Evolutionary conservation across 2,888 invertebrate genomes (phyloP), one percentile per base, ranked within the genome.

Genomic region (Cantharis rufa): DNA sequence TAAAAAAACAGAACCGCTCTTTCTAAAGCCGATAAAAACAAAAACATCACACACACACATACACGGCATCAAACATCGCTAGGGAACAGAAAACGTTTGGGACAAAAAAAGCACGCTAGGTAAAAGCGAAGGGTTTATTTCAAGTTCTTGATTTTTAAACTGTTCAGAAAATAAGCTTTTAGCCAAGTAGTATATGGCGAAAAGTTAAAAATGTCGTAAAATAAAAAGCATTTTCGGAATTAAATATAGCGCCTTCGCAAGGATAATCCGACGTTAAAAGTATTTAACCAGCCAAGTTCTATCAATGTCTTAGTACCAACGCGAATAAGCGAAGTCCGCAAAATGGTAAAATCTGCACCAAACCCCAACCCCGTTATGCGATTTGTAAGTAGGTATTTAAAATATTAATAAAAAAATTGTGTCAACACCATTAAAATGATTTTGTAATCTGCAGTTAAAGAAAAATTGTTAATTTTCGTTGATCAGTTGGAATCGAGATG

Each of bases 251-350:
- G 70, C 66, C 27, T 18, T 75, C 70, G 61, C 70, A 64, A 68
- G 76, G 76, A 76, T 78, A 71, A 78, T 76, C 78, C 70, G 27
- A 74, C 21, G 76, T 76, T 78, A 78, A 69, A 48, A 69, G 73
- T 69, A 76, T 76, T 76, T 76, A 73, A 72, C 72, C 32, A 68
- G 66, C 62, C 63, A 71, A 75, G 62, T 62, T 75, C 69, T 15
- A 71, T 62, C n/a, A 24, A 70, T 61, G 70, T 61, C 70, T 69
- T 75, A 62, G 68, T 68, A 71, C 71, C 66, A 68, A 64, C 66
- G 66, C 27, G 62, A 71, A 70, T 70, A 24, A 27, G 21, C 21
- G 7, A 24, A 9, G 64, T 70, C 24, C 62, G 62, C 68, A 21
- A 16, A 68, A 69, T 62, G 69, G 68, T 62, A 73, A 62, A 68